These are phyloP conservation scores for Baccha elongata DNA, from an alignment of 2,888 invertebrate species.

Conservation along the genomic window DNA sequence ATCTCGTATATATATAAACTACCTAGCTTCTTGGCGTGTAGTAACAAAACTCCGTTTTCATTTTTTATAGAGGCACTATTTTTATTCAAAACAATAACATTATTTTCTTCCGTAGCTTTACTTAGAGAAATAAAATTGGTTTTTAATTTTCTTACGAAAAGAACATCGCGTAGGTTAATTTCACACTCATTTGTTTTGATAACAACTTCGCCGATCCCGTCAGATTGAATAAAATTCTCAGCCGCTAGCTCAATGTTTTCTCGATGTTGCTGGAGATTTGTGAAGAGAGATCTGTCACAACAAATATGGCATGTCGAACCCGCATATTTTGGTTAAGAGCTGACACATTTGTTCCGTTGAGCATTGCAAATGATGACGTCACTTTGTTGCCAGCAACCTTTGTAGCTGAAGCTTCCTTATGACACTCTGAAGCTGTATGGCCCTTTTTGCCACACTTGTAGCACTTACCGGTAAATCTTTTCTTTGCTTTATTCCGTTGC, in stretches of 20 bases:
- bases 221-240: constrained; percentile 8
- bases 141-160: constrained; percentile 45
- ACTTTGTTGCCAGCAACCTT: too few species aligned
- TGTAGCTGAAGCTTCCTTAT: background rate
- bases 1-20: background rate
- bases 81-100: constrained; percentile 2
- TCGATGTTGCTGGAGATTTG: background rate
- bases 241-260: constrained; percentile 14
- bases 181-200: background rate
- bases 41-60: too few species aligned
- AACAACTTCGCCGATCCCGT: too few species aligned
- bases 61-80: background rate
- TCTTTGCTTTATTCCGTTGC: too few species aligned
- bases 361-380: too few species aligned
- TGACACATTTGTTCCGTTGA: too few species aligned
- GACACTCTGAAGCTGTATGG: constrained; percentile 1
- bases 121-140: constrained; percentile 41
- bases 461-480: too few species aligned
- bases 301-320: constrained; percentile 48
- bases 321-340: background rate
- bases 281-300: constrained; percentile 18
- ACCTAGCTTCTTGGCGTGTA: too few species aligned
- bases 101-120: constrained; percentile 29
- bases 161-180: constrained; percentile 28
- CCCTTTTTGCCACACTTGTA: background rate